phyloP scores from a whole-genome alignment of 30 jellyfish, hydroid and myxozoan genomes.

The Clytia hemisphaerica region DNA sequence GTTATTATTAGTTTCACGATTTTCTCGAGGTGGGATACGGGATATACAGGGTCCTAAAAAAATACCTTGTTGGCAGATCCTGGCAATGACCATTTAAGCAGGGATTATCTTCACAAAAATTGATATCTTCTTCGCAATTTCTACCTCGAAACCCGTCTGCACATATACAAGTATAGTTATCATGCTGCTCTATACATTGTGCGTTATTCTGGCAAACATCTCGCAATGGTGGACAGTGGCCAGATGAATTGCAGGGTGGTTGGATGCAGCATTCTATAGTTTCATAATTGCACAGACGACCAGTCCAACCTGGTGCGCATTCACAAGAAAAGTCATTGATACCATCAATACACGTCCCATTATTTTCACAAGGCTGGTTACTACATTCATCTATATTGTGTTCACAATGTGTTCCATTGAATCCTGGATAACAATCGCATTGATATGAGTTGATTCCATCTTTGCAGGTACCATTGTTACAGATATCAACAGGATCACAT shows the following conservation, averaged over 20 bases:
- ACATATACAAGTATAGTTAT: slow-evolving; percentile 51
- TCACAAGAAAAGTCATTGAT: slow-evolving; percentile 10
- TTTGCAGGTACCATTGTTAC: slow-evolving; percentile 5
- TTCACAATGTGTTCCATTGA: slow-evolving; percentile 31
- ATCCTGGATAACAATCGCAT: slow-evolving; percentile 21
- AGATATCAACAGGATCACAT: neutral
- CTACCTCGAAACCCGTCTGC: slow-evolving; percentile 59
- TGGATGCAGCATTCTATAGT: no score
- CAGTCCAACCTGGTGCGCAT: slow-evolving; percentile 17
- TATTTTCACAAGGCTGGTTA: neutral
- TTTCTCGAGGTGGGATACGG: no score
- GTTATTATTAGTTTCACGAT: no score
- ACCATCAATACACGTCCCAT: slow-evolving; percentile 30
- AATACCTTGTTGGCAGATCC: no score
- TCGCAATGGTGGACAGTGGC: no score
- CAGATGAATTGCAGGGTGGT: no score
- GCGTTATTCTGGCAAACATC: neutral
- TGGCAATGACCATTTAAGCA: slow-evolving; percentile 72
- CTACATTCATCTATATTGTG: slow-evolving; percentile 7
- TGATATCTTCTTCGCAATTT: slow-evolving; percentile 47
- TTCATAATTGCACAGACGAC: no score
- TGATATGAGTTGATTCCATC: neutral
- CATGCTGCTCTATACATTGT: slow-evolving; percentile 39
- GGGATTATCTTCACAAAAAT: slow-evolving; percentile 56
- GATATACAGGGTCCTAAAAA: no score